phyloP scores from a whole-genome alignment of 2,113 vertebrate genomes.

The Paralichthys olivaceus region DNA sequence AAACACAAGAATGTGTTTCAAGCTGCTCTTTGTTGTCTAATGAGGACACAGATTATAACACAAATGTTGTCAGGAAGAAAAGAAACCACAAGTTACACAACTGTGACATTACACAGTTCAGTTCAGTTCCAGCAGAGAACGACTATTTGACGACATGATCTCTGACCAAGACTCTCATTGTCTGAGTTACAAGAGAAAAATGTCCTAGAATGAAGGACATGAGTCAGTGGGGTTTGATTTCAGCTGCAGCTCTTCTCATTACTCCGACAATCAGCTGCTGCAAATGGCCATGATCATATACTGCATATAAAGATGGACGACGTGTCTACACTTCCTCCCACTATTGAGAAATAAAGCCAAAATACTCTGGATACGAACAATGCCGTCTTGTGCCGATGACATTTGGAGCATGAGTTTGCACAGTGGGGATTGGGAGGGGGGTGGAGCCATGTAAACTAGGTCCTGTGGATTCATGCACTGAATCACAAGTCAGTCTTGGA shows the following conservation, averaged over 20 bases:
- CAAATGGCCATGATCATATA: background rate
- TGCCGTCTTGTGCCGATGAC: no score
- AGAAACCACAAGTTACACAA: background rate
- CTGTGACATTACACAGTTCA: constrained; percentile 2
- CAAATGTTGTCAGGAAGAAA: background rate
- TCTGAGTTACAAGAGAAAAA: background rate
- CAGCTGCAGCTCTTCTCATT: background rate
- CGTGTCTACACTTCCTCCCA: no score
- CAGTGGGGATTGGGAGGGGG: no score
- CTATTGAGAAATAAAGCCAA: no score
- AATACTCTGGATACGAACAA: no score
- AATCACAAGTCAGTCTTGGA: no score
- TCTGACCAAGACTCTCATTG: background rate
- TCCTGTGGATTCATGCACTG: no score
- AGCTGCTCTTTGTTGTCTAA: constrained; percentile 70
- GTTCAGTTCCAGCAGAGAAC: background rate
- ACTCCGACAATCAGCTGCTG: constrained; percentile 8
- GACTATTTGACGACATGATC: background rate
- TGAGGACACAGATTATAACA: constrained; percentile 39
- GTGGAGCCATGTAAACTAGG: no score
- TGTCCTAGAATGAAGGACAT: background rate
- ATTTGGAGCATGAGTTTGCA: no score
- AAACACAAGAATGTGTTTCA: constrained; percentile 51
- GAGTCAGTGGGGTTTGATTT: background rate
- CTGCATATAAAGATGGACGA: no score